Conservation (phyloP, 2,888 invertebrate species). For the Pseudococcus viburni region DNA sequence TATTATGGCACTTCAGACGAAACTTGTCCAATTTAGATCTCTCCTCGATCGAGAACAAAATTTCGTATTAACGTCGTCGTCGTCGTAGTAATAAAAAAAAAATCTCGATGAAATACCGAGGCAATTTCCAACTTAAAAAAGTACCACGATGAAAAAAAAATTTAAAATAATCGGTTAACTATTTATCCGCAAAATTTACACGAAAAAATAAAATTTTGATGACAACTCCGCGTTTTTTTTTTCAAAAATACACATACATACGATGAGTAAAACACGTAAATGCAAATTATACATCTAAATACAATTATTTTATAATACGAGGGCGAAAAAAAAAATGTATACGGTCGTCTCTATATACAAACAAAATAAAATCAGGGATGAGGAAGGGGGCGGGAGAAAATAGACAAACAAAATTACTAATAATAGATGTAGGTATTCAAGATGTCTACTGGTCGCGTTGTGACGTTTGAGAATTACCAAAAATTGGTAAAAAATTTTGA, state of each 20-base stretch:
- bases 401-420: background rate
- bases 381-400: background rate
- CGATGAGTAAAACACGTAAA: slow-evolving; percentile 59
- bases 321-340: slow-evolving; percentile 6
- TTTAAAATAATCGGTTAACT: slow-evolving; percentile 6
- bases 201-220: slow-evolving; percentile 42
- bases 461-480: background rate
- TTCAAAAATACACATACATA: background rate
- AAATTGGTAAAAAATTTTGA: background rate
- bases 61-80: slow-evolving; percentile 22
- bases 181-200: slow-evolving; percentile 38
- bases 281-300: slow-evolving; percentile 62
- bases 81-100: background rate
- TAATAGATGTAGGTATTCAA: background rate
- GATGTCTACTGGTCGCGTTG: background rate
- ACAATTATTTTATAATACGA: slow-evolving; percentile 3
- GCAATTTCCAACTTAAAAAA: background rate
- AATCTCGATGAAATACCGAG: background rate
- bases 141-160: background rate
- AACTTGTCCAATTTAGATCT: background rate
- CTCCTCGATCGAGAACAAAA: background rate
- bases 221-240: slow-evolving; percentile 13
- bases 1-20: slow-evolving; percentile 34
- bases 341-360: slow-evolving; percentile 52
- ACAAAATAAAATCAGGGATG: background rate